Evolutionary conservation across 2,113 vertebrate species (phyloP).

Genomic region (Circaetus cinerascens): DNA sequence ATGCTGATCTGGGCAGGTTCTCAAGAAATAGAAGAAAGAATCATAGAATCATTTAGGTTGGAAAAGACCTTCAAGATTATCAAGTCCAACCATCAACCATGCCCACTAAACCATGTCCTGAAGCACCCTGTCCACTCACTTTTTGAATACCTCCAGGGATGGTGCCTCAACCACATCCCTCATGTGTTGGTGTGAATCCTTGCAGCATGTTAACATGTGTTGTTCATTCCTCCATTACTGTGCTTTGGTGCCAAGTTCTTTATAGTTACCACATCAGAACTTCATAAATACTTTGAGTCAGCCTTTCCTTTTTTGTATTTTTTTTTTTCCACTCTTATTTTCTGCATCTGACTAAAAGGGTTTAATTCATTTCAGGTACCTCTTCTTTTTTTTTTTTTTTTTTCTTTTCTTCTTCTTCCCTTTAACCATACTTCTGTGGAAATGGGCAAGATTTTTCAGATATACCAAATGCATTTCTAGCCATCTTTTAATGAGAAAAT

Average conservation of each 20-base stretch:
- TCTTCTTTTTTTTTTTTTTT: no score
- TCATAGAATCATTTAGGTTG: no score
- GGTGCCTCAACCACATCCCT: no score
- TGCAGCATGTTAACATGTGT: background rate
- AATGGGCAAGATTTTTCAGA: background rate
- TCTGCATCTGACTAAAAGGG: background rate
- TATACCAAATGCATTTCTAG: background rate
- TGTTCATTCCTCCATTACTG: background rate
- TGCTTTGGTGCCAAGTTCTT: background rate
- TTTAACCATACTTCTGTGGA: background rate
- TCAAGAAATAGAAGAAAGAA: background rate
- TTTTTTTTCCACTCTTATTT: background rate
- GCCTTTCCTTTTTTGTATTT: background rate
- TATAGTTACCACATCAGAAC: background rate
- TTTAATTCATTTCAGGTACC: background rate
- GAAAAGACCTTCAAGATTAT: no score
- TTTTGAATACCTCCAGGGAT: no score
- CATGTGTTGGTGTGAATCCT: background rate
- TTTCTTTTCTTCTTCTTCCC: background rate
- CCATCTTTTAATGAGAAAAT: background rate
- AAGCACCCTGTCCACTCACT: no score
- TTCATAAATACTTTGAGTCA: background rate
- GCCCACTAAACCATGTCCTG: no score
- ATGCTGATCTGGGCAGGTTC: background rate
- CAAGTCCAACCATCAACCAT: no score